These are phyloP conservation scores for Lepilemur ruficaudatus DNA, from an alignment of 2,797 vertebrate species.

Conservation along the genomic window DNA sequence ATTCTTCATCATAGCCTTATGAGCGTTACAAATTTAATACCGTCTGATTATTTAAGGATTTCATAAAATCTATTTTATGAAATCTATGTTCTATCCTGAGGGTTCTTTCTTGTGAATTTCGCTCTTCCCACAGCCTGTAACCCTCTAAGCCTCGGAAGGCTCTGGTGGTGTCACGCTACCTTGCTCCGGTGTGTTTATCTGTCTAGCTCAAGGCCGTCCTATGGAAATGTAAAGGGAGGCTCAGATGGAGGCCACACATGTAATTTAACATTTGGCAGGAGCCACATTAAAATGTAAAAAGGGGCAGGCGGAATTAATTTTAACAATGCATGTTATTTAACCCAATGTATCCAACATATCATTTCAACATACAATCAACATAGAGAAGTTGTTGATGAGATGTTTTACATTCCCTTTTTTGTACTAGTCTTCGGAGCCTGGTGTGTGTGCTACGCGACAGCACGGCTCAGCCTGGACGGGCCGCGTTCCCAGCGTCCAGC, in stretches of 20 bases:
- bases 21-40: background rate
- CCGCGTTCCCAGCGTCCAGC: fast-evolving
- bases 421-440: fast-evolving
- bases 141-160: background rate
- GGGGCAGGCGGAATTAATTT: background rate
- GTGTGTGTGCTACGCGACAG: fast-evolving
- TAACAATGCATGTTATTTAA: background rate
- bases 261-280: background rate
- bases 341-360: background rate
- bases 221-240: background rate
- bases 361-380: too few species aligned
- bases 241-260: background rate
- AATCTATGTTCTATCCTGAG: background rate
- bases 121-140: background rate
- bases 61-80: background rate
- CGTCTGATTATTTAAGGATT: background rate
- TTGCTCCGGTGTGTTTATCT: background rate
- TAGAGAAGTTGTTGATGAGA: background rate
- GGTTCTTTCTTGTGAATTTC: background rate
- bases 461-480: fast-evolving
- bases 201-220: background rate
- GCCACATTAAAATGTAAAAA: background rate
- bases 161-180: fast-evolving
- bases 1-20: background rate
- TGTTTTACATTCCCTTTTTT: background rate